Base-by-base conservation (phyloP, 2,797 vertebrate genomes). In the Antrozous pallidus region DNA sequence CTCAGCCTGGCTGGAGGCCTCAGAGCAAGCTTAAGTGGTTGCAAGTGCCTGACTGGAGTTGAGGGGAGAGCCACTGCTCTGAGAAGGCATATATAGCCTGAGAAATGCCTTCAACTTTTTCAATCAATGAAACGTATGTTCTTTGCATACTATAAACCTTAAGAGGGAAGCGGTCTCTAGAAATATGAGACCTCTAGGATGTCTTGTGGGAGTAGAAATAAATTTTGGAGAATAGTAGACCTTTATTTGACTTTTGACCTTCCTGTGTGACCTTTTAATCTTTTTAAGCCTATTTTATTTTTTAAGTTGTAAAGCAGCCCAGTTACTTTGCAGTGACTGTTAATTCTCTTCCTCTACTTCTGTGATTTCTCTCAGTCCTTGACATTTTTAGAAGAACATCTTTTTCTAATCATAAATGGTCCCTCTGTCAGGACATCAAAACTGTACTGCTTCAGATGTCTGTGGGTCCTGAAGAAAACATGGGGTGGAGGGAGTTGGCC, bases 171-270 rank as follows among this genome's bases (percentile, higher is more conserved):
- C 80, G 22, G 61, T 70, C 28, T 69, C 61, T 3, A 82, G 56
- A 92, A 83, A 47, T 86, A 54, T 74, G 65, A 79, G 40, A 74
- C 6, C 18, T 22, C 31, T 31, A 31, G 58, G 31, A n/a, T 11
- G 0, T 69, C 42, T 74, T 75, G 14, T 88, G 6, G 49, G 70
- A 65, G 5, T 47, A 70, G 74, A 88, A 93, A 86, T n/a, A 56
- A 71, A 24, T 63, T 87, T 73, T 80, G 71, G 14, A 58, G 22
- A 51, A 33, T 92, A 71, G 61, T 16, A 88, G 36, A 88, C 12
- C 18, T 88, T 91, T 94, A 61, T 84, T 71, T 94, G 79, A 93
- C 90, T 67, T 81, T 67, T n/a, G 54, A 87, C 26, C 31, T 31
- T 80, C 47, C 49, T 51, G 2, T 51, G 33, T 94, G 67, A 93